Percentiles rank a stretch among this genome's conserved stretches.
Evolutionary conservation across 2,888 invertebrate species (phyloP).

Genomic region (Heteromurus nitidus): DNA sequence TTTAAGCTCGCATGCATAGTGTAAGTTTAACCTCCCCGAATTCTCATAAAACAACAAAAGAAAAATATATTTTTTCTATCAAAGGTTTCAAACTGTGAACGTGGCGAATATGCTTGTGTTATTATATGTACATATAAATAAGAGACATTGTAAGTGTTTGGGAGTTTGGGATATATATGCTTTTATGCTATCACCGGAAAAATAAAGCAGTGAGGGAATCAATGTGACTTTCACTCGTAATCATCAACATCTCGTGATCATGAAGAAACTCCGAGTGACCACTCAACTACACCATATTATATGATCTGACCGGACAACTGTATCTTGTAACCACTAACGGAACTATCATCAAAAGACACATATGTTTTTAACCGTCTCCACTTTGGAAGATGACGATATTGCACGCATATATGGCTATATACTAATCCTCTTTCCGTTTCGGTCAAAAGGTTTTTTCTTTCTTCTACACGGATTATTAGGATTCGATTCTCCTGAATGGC

Average conservation of each 20-base stretch:
- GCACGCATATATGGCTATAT: not conserved
- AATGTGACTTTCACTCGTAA: conserved; percentile 49
- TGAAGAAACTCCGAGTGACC: conserved; percentile 1
- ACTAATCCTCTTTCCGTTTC: not conserved
- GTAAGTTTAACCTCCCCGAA: conserved; percentile 3
- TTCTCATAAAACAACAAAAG: too few species aligned
- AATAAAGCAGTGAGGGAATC: conserved; percentile 23
- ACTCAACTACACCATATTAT: not conserved
- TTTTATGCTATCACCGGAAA: not conserved
- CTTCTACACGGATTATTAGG: not conserved
- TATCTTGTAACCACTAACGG: conserved; percentile 2
- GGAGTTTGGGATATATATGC: not conserved
- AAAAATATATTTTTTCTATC: too few species aligned
- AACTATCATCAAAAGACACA: conserved; percentile 30
- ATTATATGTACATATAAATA: not conserved
- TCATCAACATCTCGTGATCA: conserved; percentile 16
- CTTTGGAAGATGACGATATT: not conserved
- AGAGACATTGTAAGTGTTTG: not conserved
- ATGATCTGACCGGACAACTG: conserved; percentile 17
- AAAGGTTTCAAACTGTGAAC: too few species aligned
- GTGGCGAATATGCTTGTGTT: not conserved
- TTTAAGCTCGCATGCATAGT: conserved; percentile 23
- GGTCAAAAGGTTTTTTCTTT: not conserved
- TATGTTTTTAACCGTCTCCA: conserved; percentile 21
- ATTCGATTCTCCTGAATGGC: not conserved